Evolutionary conservation across 2,113 vertebrate species (phyloP).

Genomic region (Sylvia atricapilla): DNA sequence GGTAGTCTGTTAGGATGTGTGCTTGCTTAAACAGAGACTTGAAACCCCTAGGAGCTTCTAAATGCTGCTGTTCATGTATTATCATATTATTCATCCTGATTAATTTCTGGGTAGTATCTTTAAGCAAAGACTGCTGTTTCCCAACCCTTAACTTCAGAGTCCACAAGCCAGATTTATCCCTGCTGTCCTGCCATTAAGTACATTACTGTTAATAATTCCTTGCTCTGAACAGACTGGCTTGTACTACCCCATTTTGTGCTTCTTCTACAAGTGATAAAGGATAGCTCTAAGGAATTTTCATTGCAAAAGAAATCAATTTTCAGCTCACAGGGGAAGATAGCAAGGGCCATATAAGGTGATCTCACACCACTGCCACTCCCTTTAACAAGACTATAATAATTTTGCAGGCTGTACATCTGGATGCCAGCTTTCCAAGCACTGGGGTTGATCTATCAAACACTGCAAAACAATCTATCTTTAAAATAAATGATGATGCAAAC

Average conservation of each 20-base stretch:
- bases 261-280: constrained; percentile 42
- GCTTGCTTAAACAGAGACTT: background rate
- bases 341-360: constrained; percentile 51
- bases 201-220: constrained; percentile 35
- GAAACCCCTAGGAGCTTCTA: background rate
- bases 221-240: background rate
- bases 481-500: constrained; percentile 13
- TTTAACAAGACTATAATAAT: background rate
- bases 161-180: constrained; percentile 22
- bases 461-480: constrained; percentile 26
- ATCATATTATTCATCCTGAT: constrained; percentile 19
- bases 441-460: background rate
- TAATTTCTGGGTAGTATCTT: constrained; percentile 26
- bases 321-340: constrained; percentile 5
- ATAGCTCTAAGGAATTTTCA: constrained; percentile 47
- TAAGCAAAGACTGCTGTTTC: constrained; percentile 29
- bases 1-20: background rate
- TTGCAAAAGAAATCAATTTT: constrained; percentile 55
- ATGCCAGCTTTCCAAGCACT: constrained; percentile 15
- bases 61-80: background rate
- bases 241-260: background rate
- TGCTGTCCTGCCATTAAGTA: background rate
- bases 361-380: background rate
- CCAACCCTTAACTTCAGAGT: background rate
- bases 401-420: constrained; percentile 37